phyloP scores from a whole-genome alignment of 2,888 invertebrate species.

The Synanthedon formicaeformis region DNA sequence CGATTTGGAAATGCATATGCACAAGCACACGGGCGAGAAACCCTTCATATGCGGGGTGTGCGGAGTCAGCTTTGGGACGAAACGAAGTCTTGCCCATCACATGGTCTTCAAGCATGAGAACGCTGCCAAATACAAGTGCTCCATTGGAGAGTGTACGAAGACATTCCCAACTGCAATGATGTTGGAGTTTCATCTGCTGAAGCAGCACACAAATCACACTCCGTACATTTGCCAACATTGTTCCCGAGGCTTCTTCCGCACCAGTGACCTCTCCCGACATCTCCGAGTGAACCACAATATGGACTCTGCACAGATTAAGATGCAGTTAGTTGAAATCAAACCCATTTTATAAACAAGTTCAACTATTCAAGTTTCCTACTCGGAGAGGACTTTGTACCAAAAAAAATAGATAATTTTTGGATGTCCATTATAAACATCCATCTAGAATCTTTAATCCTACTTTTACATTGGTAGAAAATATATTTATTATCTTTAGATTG shows the following conservation, averaged over 20 bases:
- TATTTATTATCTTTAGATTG: too few species aligned
- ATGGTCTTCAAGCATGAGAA: slow-evolving; percentile 55
- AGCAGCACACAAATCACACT: slow-evolving; percentile 54
- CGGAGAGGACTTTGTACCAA: too few species aligned
- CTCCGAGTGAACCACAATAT: slow-evolving; percentile 39
- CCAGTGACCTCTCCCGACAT: slow-evolving; percentile 53
- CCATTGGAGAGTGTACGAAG: slow-evolving; percentile 44
- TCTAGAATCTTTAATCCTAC: too few species aligned
- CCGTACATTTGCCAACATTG: slow-evolving; percentile 57
- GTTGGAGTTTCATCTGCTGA: slow-evolving; percentile 57
- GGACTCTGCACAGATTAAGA: slow-evolving; percentile 23
- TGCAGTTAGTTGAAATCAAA: slow-evolving; percentile 3
- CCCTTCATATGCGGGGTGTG: slow-evolving; percentile 50
- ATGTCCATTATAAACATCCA: too few species aligned
- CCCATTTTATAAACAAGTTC: too few species aligned
- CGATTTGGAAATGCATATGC: slow-evolving; percentile 67
- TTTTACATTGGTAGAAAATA: too few species aligned
- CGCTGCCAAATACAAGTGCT: slow-evolving; percentile 49
- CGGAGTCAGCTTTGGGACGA: slow-evolving; percentile 36
- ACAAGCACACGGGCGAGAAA: slow-evolving; percentile 69
- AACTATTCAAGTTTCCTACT: too few species aligned
- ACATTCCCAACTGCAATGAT: slow-evolving; percentile 53
- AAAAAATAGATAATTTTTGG: too few species aligned
- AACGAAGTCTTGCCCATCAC: slow-evolving; percentile 49
- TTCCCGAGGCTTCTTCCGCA: slow-evolving; percentile 50